A percentile compares a stretch with the other conserved stretches of the same genome.
phyloP scores from a whole-genome alignment of 2,797 vertebrate genomes.

The Sebastes steindachneri region DNA sequence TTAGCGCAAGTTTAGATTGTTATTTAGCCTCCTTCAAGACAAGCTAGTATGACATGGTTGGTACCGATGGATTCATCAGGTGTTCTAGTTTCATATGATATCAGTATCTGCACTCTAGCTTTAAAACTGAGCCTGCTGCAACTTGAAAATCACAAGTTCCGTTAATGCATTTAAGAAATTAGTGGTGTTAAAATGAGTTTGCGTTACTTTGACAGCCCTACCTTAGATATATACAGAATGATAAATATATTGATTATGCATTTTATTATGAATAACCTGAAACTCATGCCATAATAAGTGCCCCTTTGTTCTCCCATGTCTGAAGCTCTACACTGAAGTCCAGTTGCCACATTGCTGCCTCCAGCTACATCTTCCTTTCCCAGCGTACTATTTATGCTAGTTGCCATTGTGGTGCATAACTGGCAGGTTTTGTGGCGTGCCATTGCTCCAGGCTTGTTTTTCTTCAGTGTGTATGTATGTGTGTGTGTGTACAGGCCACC shows the following conservation, averaged over 20 bases:
- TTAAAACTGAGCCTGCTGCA: no score
- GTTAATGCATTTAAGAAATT: no score
- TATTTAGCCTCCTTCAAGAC: no score
- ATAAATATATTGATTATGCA: background rate
- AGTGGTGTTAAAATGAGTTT: no score
- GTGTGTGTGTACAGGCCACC: constrained; percentile 55
- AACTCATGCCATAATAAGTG: background rate
- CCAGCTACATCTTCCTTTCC: constrained; percentile 23
- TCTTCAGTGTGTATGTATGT: constrained; percentile 36
- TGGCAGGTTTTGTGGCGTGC: constrained; percentile 60
- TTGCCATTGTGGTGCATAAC: constrained; percentile 66
- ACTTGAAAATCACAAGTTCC: no score
- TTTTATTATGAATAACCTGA: background rate
- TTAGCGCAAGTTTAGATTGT: no score
- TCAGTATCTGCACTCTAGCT: no score
- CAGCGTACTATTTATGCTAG: constrained; percentile 51
- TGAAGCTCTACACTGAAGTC: constrained; percentile 5
- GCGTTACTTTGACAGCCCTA: background rate
- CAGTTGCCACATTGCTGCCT: constrained; percentile 21
- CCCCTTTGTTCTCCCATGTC: background rate
- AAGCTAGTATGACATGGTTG: no score
- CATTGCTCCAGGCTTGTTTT: constrained; percentile 50
- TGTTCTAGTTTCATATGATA: no score
- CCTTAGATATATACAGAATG: background rate
- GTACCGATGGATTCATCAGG: no score